phyloP scores from a whole-genome alignment of 2,888 invertebrate species.

The Apamea crenata region DNA sequence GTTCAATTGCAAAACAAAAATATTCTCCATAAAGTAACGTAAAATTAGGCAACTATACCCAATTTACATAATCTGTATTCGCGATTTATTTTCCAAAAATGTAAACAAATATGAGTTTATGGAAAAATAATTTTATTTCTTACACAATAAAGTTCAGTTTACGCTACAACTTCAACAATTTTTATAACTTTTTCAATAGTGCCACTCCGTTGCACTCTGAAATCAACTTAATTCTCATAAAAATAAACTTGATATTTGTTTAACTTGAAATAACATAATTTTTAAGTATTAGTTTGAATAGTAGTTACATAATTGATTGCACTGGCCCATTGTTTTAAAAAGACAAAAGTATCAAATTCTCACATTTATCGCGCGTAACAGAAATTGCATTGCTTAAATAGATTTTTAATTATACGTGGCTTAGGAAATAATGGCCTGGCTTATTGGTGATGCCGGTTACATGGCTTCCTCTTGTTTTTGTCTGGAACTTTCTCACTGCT shows the following conservation, averaged over 20 bases:
- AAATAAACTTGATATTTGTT: too few relatives aligned
- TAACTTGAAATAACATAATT: too few relatives aligned
- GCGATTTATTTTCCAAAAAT: too few relatives aligned
- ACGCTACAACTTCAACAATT: too few relatives aligned
- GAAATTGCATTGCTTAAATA: slow-evolving; percentile 59
- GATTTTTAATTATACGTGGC: slow-evolving; percentile 48
- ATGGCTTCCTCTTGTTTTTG: slow-evolving; percentile 10
- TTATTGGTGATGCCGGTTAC: neutral
- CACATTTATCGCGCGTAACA: slow-evolving; percentile 61
- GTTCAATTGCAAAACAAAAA: slow-evolving; percentile 14
- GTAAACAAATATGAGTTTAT: too few relatives aligned
- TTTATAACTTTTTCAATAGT: too few relatives aligned
- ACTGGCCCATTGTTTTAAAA: slow-evolving; percentile 58
- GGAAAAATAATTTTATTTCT: too few relatives aligned
- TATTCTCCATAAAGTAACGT: slow-evolving; percentile 4
- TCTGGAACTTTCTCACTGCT: neutral
- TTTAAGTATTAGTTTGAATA: too few relatives aligned
- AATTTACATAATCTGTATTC: slow-evolving; percentile 30
- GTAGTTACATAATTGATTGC: slow-evolving; percentile 64
- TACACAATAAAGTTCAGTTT: too few relatives aligned
- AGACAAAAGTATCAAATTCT: slow-evolving; percentile 54
- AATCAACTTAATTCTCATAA: too few relatives aligned
- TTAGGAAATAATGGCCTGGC: slow-evolving; percentile 28
- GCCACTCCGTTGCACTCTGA: too few relatives aligned
- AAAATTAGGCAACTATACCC: slow-evolving; percentile 25